These are phyloP conservation scores for Grus americana DNA, from an alignment of 2,113 vertebrate genomes.

Conservation along the genomic window DNA sequence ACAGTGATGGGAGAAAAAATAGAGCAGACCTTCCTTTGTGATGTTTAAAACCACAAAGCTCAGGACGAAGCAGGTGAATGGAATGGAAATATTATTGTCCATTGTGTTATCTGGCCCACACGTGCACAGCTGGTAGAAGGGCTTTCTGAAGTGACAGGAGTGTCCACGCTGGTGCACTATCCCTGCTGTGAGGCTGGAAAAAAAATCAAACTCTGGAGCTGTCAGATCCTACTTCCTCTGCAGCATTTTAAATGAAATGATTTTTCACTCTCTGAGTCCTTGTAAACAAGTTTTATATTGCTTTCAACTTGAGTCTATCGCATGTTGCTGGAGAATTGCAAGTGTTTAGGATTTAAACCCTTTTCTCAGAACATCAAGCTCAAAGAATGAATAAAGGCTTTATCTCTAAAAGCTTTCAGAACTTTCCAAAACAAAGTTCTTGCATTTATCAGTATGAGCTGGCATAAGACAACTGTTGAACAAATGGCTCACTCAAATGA, in stretches of 20 bases:
- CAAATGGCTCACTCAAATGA: background rate
- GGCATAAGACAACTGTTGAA: background rate
- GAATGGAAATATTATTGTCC: background rate
- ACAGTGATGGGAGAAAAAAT: background rate
- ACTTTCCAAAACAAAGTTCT: background rate
- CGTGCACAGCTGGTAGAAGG: background rate
- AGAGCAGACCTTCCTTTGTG: background rate
- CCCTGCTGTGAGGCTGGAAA: background rate
- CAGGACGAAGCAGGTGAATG: background rate
- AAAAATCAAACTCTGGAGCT: background rate
- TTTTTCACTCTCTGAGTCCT: slow-evolving; percentile 37
- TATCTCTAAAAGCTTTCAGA: slow-evolving; percentile 18
- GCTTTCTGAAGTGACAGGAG: background rate
- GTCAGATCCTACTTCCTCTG: background rate
- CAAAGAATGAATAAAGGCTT: background rate
- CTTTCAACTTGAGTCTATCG: slow-evolving; percentile 19
- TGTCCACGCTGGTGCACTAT: background rate
- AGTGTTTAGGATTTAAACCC: slow-evolving; percentile 36
- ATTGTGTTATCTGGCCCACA: background rate
- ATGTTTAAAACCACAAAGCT: background rate
- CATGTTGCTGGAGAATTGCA: slow-evolving; percentile 16
- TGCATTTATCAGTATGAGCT: background rate
- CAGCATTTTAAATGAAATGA: slow-evolving; percentile 27
- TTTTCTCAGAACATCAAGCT: background rate
- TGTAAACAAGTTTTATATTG: slow-evolving; percentile 63